Evolutionary conservation across 2,113 vertebrate genomes (phyloP), one percentile per base, ranked within the genome.

Genomic region (Coregonus clupeaformis): DNA sequence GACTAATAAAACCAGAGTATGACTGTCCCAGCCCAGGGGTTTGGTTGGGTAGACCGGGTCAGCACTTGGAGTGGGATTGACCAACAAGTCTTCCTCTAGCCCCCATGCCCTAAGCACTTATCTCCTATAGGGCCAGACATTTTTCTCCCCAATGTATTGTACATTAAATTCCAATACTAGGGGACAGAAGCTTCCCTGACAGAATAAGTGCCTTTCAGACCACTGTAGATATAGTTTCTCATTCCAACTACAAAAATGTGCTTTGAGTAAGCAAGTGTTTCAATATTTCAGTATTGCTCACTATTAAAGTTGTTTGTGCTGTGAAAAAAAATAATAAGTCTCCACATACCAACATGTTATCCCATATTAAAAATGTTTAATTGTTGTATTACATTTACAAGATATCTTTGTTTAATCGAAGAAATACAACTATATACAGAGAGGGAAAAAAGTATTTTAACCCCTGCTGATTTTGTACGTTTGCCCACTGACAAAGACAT

Each of bases 281-380:
- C 20, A 22, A n/a, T 62, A 3, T 62, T 42, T 6, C 22, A 22
- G 22, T 62, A 62, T 62, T 62, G 60, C 60, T 62, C 60, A 62
- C 22, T 62, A 62, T 62, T 62, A 62, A 59, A 59, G 29, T 20
- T 60, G 27, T 72, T 49, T 42, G 16, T 55, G 25, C 18, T 24
- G 20, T 11, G 0, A 62, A 62, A 24, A 24, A 62, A 62, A 22
- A 62, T 22, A 13, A n/a, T n/a, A n/a, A n/a, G 60, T 62, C 60
- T 59, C 25, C 29, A 75, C 25, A 63, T 55, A 67, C 63, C 0
- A 63, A 30, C 42, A 73, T 52, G 57, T 79, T 45, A 79, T 88
- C 82, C 68, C 57, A 77, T 86, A 82, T 77, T 82, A 83, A 85
- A 84, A 67, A 60, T n/a, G 64, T 84, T 88, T 84, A 88, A 82